Conservation (phyloP, 2,797 vertebrate species). For the Borostomias antarcticus region DNA sequence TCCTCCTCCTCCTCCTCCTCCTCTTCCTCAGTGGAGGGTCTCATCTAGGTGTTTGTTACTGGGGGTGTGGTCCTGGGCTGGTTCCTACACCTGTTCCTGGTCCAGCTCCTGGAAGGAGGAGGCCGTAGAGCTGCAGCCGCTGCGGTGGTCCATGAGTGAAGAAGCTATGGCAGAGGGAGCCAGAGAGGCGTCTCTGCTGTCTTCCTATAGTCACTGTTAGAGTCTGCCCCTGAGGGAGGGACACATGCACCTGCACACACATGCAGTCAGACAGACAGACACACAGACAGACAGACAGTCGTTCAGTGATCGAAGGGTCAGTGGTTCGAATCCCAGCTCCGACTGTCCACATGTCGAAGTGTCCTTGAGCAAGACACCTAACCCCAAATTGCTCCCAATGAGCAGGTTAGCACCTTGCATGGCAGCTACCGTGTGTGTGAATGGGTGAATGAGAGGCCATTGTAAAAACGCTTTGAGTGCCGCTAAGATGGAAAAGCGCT, state of each 20-base stretch:
- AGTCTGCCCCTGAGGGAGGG: slow-evolving; percentile 72
- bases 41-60: slow-evolving; percentile 60
- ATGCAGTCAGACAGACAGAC: background rate
- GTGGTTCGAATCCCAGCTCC: no score
- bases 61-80: slow-evolving; percentile 33
- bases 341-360: no score
- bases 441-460: no score
- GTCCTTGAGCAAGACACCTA: no score
- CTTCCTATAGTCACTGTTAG: slow-evolving; percentile 84
- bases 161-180: slow-evolving; percentile 68
- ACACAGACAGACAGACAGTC: slow-evolving; percentile 58
- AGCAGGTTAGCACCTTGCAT: no score
- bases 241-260: background rate
- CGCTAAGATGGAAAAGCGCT: no score
- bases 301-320: no score
- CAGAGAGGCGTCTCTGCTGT: slow-evolving; percentile 84
- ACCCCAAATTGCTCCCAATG: no score
- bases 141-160: slow-evolving; percentile 26
- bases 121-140: slow-evolving; percentile 77
- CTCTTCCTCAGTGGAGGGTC: slow-evolving; percentile 42
- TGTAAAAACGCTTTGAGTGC: no score
- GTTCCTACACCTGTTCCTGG: slow-evolving; percentile 55
- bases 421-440: no score
- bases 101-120: slow-evolving; percentile 85
- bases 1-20: slow-evolving; percentile 75